Conservation (phyloP, 2,888 invertebrate species). For the Melikaiella ostensackeni region DNA sequence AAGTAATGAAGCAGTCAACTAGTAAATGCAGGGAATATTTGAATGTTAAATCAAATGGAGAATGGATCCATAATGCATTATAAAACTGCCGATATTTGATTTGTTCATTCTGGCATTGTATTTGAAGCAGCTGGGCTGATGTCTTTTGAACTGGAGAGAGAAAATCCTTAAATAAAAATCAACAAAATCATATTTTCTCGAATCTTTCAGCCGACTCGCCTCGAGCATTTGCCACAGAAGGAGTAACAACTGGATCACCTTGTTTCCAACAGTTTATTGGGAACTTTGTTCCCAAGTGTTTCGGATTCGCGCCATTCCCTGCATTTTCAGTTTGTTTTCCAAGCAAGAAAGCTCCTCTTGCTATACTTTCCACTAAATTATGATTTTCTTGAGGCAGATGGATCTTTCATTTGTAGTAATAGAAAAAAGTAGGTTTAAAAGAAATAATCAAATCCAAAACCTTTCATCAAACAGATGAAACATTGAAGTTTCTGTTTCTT, state of each 20-base stretch:
- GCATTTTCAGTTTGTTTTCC: conserved; percentile 8
- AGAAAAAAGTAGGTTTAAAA: background rate
- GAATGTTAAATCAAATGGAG: background rate
- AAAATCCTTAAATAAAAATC: conserved; percentile 8
- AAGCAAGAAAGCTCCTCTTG: conserved; percentile 1
- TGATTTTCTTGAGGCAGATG: background rate
- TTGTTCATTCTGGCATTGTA: background rate
- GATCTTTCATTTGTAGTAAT: background rate
- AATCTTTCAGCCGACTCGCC: conserved; percentile 41
- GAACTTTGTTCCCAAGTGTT: conserved; percentile 49
- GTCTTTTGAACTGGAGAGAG: conserved; percentile 10
- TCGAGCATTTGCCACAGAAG: conserved; percentile 40
- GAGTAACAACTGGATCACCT: conserved; percentile 51
- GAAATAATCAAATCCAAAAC: background rate
- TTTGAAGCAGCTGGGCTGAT: conserved; percentile 25
- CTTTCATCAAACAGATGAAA: background rate
- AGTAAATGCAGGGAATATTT: background rate
- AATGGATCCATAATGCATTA: background rate
- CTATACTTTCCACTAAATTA: background rate
- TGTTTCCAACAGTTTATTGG: conserved; percentile 46
- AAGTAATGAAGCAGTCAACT: background rate
- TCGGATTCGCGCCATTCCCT: background rate
- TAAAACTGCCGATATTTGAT: background rate
- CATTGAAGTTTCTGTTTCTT: too few species aligned
- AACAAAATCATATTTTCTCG: conserved; percentile 28